Conservation (phyloP, 2,888 invertebrate genomes). For the Leptodirus hochenwartii region DNA sequence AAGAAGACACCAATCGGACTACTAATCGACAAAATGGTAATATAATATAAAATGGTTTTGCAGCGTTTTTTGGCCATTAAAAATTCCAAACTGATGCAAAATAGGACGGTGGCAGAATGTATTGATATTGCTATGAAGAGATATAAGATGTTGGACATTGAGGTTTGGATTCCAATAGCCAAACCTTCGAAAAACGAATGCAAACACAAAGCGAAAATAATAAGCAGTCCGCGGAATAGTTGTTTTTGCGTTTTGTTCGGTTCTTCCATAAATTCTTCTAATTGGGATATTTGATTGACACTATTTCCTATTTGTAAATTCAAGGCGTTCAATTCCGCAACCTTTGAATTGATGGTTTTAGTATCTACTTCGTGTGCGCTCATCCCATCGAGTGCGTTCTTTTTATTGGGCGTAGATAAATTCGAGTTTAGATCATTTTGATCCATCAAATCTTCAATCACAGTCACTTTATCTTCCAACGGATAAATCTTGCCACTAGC, state of each 20-base stretch:
- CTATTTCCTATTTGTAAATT: slow-evolving; percentile 13
- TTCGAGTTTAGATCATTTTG: too few species aligned
- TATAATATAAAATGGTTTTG: slow-evolving; percentile 25
- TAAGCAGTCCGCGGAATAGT: slow-evolving; percentile 25
- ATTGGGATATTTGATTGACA: slow-evolving; percentile 17
- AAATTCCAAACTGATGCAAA: slow-evolving; percentile 34
- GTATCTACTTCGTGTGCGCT: slow-evolving; percentile 9
- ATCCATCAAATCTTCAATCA: slow-evolving; percentile 8
- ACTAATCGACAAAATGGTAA: slow-evolving; percentile 28
- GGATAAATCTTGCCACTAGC: slow-evolving; percentile 9
- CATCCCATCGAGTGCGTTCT: neutral
- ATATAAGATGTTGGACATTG: slow-evolving; percentile 30
- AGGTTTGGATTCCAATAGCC: slow-evolving; percentile 31
- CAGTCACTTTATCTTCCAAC: slow-evolving; percentile 10
- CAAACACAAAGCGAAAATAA: slow-evolving; percentile 31
- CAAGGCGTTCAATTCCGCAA: slow-evolving; percentile 11
- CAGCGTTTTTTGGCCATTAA: slow-evolving; percentile 26
- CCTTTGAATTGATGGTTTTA: slow-evolving; percentile 9
- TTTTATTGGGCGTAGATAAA: too few species aligned
- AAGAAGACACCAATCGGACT: slow-evolving; percentile 31
- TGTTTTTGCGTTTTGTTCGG: slow-evolving; percentile 20
- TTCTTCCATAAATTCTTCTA: slow-evolving; percentile 11
- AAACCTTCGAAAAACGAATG: slow-evolving; percentile 36
- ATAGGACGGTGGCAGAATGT: slow-evolving; percentile 33
- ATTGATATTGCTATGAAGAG: slow-evolving; percentile 32